A percentile compares a stretch with the other conserved stretches of the same genome.
Evolutionary conservation across 2,113 vertebrate species (phyloP).

Genomic region (Pelecanoides urinatrix): DNA sequence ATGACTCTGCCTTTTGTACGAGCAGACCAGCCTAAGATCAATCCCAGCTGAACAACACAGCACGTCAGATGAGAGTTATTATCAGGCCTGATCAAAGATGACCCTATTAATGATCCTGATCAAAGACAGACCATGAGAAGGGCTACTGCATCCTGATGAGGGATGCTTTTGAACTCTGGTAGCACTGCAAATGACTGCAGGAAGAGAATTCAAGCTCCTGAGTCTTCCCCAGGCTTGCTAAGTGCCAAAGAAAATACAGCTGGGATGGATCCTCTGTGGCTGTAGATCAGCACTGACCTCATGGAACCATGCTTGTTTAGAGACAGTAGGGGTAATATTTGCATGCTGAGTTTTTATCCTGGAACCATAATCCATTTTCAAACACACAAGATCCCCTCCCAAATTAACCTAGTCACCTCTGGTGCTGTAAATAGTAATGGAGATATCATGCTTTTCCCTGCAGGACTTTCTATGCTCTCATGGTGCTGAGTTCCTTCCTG

Average conservation of each 20-base stretch:
- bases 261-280: neutral
- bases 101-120: neutral
- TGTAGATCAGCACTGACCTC: neutral
- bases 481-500: neutral
- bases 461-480: neutral
- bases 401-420: neutral
- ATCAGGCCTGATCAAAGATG: neutral
- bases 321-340: neutral
- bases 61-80: neutral
- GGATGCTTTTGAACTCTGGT: neutral
- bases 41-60: neutral
- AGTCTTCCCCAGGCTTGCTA: neutral
- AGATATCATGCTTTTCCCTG: neutral
- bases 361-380: neutral
- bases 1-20: neutral
- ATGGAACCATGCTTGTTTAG: neutral
- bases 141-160: neutral
- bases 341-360: neutral
- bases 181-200: neutral
- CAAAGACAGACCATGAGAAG: neutral
- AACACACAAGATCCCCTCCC: neutral
- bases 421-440: neutral
- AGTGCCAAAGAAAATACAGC: neutral
- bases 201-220: neutral
- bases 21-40: neutral